Evolutionary conservation across 2,888 invertebrate species (phyloP).

Genomic region (Hydroisotoma schaefferi): DNA sequence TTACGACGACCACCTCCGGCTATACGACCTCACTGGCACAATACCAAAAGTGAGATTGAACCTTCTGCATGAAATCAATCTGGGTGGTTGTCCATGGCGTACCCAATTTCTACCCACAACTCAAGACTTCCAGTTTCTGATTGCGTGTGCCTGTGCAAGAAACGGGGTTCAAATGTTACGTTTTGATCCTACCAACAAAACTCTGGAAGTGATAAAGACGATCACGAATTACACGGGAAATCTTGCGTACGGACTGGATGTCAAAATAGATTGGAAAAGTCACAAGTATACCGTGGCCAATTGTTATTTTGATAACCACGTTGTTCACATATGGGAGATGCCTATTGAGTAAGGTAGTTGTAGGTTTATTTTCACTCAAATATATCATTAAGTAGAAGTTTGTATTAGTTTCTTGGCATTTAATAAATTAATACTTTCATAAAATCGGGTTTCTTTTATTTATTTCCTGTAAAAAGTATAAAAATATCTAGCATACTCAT

Average conservation of each 20-base stretch:
- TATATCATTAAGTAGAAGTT: too few species aligned
- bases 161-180: constrained; percentile 41
- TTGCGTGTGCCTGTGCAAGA: constrained; percentile 39
- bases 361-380: too few species aligned
- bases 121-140: constrained; percentile 10
- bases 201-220: constrained; percentile 15
- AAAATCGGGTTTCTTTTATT: too few species aligned
- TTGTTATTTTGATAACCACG: constrained; percentile 46
- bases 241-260: constrained; percentile 45
- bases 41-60: background rate
- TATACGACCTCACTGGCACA: constrained; percentile 4
- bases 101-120: constrained; percentile 26
- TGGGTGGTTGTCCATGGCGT: constrained; percentile 45
- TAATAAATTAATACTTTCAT: too few species aligned
- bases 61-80: constrained; percentile 31
- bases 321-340: too few species aligned
- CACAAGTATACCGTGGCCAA: constrained; percentile 30
- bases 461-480: too few species aligned
- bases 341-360: too few species aligned
- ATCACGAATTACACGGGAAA: constrained; percentile 34
- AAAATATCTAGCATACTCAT: too few species aligned
- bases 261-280: constrained; percentile 15
- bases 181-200: constrained; percentile 23
- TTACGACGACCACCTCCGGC: constrained; percentile 37
- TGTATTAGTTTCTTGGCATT: too few species aligned